Base-by-base conservation (phyloP, 2,888 invertebrate genomes). In the Eupeodes latifasciatus region DNA sequence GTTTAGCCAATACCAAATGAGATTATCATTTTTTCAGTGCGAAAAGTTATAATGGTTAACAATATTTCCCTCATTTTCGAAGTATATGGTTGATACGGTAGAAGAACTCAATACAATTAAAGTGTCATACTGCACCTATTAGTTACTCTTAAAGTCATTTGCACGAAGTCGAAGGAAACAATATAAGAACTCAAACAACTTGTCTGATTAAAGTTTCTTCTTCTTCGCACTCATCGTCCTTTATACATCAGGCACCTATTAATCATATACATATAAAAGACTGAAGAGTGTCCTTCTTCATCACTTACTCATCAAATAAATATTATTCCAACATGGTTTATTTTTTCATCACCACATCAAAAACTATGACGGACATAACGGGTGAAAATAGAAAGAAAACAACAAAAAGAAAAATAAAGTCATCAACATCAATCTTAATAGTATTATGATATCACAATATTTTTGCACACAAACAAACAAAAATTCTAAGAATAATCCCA, bases 361-460 rank as follows among this genome's bases (percentile, higher is more conserved):
- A 40, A 40, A 40, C 9, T 47, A 11, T 47, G 12, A 10, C 10
- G 10, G 12, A 1, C 10, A 47, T 11, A 47, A 47, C 10, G 12
- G 10, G 47, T 11, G 36, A 9, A 19, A 12, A 55, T 19, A 40
- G 9, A 71, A 71, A 12, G 64, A 19, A 64, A 27, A 27, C 66
- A 81, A 77, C 34, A 77, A 44, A 6, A 72, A 27, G 27, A 27
- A 27, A 27, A 27, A 27, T 36, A 87, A 84, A 84, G 80, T 81
- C 87, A 87, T 87, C 87, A 74, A 74, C 87, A 87, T 87, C 87
- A 87, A 87, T 87, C 87, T 87, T 80, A 76, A 84, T 83, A 40
- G 16, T 66, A 87, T 67, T 80, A 87, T 87, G 87, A 87, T 87
- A 77, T 72, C 57, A 84, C 80, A 74, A 61, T 80, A 27, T 66